Conservation (phyloP, 1,140 invertebrate species). For the Lucilia sericata region DNA sequence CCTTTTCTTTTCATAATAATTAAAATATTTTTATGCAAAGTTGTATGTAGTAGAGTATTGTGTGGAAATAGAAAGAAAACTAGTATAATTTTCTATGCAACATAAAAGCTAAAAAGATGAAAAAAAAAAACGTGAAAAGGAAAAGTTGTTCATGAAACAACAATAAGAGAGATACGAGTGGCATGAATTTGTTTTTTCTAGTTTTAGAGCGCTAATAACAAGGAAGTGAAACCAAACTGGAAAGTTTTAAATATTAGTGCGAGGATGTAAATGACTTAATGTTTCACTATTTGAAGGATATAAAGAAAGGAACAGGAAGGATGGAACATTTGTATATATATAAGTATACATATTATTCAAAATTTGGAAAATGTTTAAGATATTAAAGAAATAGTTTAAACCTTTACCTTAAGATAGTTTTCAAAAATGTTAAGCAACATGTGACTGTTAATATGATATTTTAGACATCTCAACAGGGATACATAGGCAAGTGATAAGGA, state of each 20-base stretch:
- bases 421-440: no score
- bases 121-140: neutral
- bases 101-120: neutral
- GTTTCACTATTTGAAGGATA: neutral
- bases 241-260: neutral
- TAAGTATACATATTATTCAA: no score
- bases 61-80: neutral
- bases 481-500: no score
- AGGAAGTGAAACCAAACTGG: neutral
- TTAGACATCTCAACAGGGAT: no score
- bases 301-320: no score
- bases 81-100: slow-evolving; percentile 14
- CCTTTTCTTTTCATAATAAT: slow-evolving; percentile 7
- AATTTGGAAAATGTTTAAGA: no score
- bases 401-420: no score
- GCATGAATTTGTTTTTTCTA: neutral
- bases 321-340: no score
- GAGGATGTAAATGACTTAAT: neutral
- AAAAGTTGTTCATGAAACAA: neutral
- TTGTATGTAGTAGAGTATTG: neutral
- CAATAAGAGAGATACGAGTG: neutral
- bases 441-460: no score
- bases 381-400: no score
- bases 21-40: neutral
- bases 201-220: neutral